Conservation (phyloP, 2,113 vertebrate genomes). For the Nesospiza acunhae region DNA sequence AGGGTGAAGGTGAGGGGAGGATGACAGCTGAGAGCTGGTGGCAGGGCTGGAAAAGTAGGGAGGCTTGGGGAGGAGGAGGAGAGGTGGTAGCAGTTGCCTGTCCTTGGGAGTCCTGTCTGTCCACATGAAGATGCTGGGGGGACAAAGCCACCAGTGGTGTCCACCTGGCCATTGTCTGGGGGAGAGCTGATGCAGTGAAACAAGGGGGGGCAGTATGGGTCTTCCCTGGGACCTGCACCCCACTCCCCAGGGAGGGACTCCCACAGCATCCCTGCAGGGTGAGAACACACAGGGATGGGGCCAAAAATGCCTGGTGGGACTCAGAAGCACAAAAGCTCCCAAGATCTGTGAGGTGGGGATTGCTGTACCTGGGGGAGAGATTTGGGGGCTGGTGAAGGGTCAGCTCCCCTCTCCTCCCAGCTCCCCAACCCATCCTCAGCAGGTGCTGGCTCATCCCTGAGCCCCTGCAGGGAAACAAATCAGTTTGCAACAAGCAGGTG, state of each 20-base stretch:
- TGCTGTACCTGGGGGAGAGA: neutral
- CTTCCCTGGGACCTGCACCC: accelerated
- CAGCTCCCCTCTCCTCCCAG: neutral
- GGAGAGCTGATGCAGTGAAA: neutral
- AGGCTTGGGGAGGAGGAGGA: neutral
- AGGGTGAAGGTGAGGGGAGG: neutral
- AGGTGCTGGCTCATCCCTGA: neutral
- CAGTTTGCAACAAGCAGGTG: neutral
- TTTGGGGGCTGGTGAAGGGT: neutral
- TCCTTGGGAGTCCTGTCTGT: neutral
- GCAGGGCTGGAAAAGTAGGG: neutral
- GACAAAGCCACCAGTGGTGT: neutral
- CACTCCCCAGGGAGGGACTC: neutral
- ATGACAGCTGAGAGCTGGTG: neutral
- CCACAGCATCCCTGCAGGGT: neutral
- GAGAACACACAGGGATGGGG: accelerated
- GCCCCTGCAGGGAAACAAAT: neutral
- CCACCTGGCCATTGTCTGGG: accelerated
- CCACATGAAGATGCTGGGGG: neutral
- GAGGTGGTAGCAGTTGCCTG: neutral
- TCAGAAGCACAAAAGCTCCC: neutral
- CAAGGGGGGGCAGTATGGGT: neutral
- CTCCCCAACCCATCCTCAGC: neutral
- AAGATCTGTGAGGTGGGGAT: accelerated
- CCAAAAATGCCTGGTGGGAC: neutral